phyloP scores from a whole-genome alignment of 2,888 invertebrate genomes.

The Platypus cylindrus region DNA sequence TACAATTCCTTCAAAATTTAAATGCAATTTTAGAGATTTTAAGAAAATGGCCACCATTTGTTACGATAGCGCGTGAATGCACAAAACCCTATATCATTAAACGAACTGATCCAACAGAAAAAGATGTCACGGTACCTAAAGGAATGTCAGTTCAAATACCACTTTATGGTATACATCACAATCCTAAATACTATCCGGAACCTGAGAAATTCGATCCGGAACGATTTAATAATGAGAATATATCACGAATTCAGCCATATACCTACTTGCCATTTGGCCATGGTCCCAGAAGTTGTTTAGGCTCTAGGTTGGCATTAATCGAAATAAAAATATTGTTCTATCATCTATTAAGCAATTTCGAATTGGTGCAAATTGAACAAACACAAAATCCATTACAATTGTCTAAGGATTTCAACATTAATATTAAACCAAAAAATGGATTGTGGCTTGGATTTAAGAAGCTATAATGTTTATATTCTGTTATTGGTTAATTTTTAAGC shows the following conservation, averaged over 20 bases:
- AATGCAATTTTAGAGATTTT: constrained; percentile 33
- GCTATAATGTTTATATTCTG: constrained; percentile 3
- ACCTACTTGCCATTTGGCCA: constrained; percentile 41
- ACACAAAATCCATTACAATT: constrained; percentile 24
- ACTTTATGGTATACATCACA: constrained; percentile 32
- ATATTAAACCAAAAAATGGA: constrained; percentile 20
- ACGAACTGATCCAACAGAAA: constrained; percentile 19
- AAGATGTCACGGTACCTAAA: constrained; percentile 18
- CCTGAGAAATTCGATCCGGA: constrained; percentile 40
- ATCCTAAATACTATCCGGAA: constrained; percentile 33
- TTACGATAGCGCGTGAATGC: constrained; percentile 39
- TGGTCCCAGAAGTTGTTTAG: constrained; percentile 43
- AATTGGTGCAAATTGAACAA: constrained; percentile 23
- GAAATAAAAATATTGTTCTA: constrained; percentile 27
- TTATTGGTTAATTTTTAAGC: background rate
- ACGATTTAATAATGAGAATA: constrained; percentile 24
- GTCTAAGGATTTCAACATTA: constrained; percentile 17
- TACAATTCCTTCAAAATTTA: background rate
- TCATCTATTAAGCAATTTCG: constrained; percentile 24
- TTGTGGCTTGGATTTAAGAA: constrained; percentile 14
- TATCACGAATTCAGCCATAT: constrained; percentile 35
- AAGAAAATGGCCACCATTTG: constrained; percentile 39
- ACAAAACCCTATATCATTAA: constrained; percentile 34
- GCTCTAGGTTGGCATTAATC: constrained; percentile 30
- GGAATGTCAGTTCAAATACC: constrained; percentile 30